Percentiles rank a stretch among this genome's conserved stretches.
These are phyloP conservation scores for Morone chrysops DNA, from an alignment of 2,113 vertebrate species.

Conservation along the genomic window DNA sequence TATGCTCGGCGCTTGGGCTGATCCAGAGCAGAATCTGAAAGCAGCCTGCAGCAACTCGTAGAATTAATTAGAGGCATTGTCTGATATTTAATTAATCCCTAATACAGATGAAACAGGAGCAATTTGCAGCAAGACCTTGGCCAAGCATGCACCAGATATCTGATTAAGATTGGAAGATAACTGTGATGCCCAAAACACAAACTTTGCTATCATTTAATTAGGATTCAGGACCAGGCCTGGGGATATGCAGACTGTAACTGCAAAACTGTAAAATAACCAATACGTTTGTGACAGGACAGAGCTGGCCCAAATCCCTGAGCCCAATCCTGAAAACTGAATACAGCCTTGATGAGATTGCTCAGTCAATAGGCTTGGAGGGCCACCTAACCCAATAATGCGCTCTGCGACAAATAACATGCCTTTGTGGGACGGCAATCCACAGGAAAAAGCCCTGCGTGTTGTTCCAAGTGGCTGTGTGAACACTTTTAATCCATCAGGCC, in stretches of 20 bases:
- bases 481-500: conserved; percentile 69
- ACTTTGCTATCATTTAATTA: conserved; percentile 36
- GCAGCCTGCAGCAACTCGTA: conserved; percentile 36
- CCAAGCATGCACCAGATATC: conserved; percentile 8
- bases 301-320: conserved; percentile 8
- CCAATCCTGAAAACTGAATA: conserved; percentile 46
- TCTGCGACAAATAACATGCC: conserved; percentile 50
- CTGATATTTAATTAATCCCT: conserved; percentile 60
- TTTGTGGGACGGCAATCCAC: conserved; percentile 31
- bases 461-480: conserved; percentile 63
- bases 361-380: conserved; percentile 59
- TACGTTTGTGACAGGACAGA: neutral
- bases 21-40: neutral
- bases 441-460: neutral
- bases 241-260: neutral
- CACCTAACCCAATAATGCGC: conserved; percentile 57
- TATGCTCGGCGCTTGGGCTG: neutral
- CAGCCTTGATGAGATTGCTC: conserved; percentile 64
- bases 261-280: neutral
- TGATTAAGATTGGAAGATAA: conserved; percentile 8
- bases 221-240: neutral
- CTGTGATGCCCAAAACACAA: conserved; percentile 17
- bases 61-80: conserved; percentile 54
- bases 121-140: conserved; percentile 13
- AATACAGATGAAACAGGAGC: conserved; percentile 32